A percentile compares a stretch with the other conserved stretches of the same genome.
phyloP scores from a whole-genome alignment of 2,888 invertebrate species.

The Cataglyphis livida region DNA sequence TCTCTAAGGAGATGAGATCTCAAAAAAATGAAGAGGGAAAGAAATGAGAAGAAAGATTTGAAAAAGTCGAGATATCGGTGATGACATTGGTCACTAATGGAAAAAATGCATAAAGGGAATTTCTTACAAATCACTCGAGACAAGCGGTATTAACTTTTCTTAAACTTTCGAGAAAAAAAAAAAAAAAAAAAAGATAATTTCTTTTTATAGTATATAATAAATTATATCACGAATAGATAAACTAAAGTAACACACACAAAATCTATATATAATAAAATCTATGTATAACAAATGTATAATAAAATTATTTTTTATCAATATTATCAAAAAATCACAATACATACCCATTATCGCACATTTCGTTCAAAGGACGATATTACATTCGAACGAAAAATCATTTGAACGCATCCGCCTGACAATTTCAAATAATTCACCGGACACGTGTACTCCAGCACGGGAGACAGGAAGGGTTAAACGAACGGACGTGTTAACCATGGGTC shows the following conservation, averaged over 20 bases:
- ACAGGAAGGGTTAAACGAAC: conserved; percentile 16
- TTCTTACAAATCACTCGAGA: not conserved
- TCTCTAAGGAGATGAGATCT: conserved; percentile 8
- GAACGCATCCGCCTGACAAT: conserved; percentile 17
- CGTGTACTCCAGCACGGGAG: conserved; percentile 7
- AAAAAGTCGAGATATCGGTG: not conserved
- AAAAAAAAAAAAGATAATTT: not conserved
- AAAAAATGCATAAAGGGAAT: not conserved
- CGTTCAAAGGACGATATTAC: not conserved
- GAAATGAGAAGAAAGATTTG: conserved; percentile 14
- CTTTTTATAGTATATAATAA: not conserved
- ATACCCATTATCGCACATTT: not conserved
- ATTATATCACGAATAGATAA: not conserved
- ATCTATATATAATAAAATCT: not conserved
- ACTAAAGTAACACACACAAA: too few species aligned
- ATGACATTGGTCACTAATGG: not conserved
- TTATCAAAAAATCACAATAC: not conserved
- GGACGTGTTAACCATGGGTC: conserved; percentile 39
- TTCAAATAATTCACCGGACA: conserved; percentile 36
- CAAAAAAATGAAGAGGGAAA: not conserved
- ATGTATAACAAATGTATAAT: not conserved
- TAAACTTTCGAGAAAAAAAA: not conserved
- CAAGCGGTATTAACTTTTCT: not conserved
- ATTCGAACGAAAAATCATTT: conserved; percentile 32
- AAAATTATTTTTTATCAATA: not conserved